Conservation (phyloP, 1,140 invertebrate genomes). For the Pteromalus puparum region DNA sequence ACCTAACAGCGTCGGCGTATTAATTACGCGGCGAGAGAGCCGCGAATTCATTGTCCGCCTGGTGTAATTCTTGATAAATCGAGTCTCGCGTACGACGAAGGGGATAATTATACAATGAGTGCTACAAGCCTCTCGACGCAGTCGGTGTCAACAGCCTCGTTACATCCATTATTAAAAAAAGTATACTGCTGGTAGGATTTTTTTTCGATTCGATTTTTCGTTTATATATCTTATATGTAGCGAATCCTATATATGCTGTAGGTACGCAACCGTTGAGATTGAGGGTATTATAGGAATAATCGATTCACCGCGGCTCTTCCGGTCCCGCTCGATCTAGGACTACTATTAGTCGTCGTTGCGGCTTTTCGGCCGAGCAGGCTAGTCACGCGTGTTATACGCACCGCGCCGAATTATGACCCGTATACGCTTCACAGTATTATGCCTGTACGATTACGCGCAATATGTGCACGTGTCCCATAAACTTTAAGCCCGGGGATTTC, state of each 20-base stretch:
- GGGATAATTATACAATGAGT: neutral
- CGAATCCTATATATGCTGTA: too few relatives aligned
- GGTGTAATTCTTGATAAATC: conserved; percentile 39
- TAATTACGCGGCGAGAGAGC: conserved; percentile 40
- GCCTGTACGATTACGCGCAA: neutral
- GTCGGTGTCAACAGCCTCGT: neutral
- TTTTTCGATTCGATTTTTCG: too few relatives aligned
- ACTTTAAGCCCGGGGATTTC: too few relatives aligned
- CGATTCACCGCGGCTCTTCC: neutral
- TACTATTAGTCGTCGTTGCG: neutral
- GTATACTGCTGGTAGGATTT: too few relatives aligned
- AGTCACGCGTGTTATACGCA: neutral
- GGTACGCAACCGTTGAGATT: too few relatives aligned
- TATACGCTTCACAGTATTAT: too few relatives aligned
- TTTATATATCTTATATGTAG: too few relatives aligned
- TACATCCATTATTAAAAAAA: too few relatives aligned
- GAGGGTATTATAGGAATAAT: neutral
- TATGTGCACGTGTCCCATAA: too few relatives aligned
- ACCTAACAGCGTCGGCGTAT: neutral
- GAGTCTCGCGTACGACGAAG: neutral
- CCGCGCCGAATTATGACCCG: too few relatives aligned
- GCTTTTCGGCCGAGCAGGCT: neutral
- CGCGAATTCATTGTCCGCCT: conserved; percentile 32
- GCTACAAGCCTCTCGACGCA: neutral
- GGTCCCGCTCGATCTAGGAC: neutral